Evolutionary conservation across 1,140 invertebrate species (phyloP).

Genomic region (Chironomus striatipennis): DNA sequence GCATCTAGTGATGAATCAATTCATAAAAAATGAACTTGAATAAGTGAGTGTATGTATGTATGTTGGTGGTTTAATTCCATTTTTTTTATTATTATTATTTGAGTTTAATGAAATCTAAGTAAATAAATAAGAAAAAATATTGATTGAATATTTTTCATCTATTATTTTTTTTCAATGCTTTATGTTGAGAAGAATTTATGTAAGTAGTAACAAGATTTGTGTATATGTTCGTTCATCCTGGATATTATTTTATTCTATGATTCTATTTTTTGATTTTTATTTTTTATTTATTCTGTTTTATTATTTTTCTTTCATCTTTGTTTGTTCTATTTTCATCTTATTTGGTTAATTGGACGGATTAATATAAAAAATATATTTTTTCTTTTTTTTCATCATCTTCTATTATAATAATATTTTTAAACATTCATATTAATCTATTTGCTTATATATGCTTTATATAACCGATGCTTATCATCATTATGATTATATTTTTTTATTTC

Average conservation of each 20-base stretch:
- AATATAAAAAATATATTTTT: conserved; percentile 21
- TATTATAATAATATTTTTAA: not conserved
- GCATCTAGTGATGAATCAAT: too few species aligned
- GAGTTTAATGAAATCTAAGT: too few species aligned
- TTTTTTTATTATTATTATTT: too few species aligned
- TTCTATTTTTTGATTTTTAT: not conserved
- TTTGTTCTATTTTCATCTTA: conserved; percentile 20
- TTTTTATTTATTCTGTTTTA: not conserved
- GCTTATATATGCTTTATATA: not conserved
- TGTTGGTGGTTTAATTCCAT: too few species aligned
- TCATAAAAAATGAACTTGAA: too few species aligned
- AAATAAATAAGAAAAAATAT: too few species aligned
- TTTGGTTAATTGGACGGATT: conserved; percentile 23
- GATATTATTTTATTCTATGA: not conserved
- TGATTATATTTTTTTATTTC: not conserved
- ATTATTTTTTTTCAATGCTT: too few species aligned
- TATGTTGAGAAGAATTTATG: too few species aligned
- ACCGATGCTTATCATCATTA: not conserved
- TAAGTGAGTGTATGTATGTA: too few species aligned
- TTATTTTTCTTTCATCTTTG: not conserved
- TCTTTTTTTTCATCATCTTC: not conserved
- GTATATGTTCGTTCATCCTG: too few species aligned
- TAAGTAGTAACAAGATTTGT: too few species aligned
- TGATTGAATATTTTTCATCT: too few species aligned
- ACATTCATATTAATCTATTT: conserved; percentile 10